phyloP scores from a whole-genome alignment of 2,797 vertebrate genomes.

The Epinephelus malabaricus region DNA sequence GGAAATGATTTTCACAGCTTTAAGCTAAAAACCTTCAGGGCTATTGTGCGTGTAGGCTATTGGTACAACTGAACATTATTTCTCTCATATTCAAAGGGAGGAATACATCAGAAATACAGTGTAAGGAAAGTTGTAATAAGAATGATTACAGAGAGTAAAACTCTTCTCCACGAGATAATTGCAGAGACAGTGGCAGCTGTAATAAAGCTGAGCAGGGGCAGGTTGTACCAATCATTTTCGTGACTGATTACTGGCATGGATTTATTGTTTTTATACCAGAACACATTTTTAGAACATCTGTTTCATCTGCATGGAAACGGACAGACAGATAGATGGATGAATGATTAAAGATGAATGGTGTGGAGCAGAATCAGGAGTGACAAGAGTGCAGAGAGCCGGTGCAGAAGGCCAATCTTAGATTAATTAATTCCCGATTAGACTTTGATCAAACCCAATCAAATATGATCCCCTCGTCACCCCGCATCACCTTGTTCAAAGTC shows the following conservation, averaged over 20 bases:
- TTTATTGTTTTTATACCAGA: constrained; percentile 1
- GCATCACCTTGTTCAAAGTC: constrained; percentile 52
- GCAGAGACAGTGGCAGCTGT: constrained; percentile 17
- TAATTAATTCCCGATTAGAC: constrained; percentile 67
- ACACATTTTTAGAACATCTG: constrained; percentile 18
- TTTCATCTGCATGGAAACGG: constrained; percentile 14
- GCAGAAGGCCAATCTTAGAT: constrained; percentile 53
- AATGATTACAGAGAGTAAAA: constrained; percentile 28
- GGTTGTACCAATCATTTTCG: constrained; percentile 13
- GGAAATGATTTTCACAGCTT: constrained; percentile 57
- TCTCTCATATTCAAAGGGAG: constrained; percentile 19
- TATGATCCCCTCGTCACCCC: constrained; percentile 52
- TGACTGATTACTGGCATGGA: constrained; percentile 12
- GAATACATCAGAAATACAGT: constrained; percentile 11
- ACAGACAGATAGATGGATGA: constrained; percentile 2
- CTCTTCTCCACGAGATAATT: constrained; percentile 4
- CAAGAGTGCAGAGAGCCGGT: constrained; percentile 26
- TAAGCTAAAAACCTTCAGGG: constrained; percentile 48
- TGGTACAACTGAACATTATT: constrained; percentile 10
- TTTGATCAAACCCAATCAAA: constrained; percentile 72
- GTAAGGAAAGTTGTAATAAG: constrained; percentile 22
- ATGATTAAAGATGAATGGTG: constrained; percentile 16
- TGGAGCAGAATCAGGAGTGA: constrained; percentile 36
- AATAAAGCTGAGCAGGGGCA: constrained; percentile 15
- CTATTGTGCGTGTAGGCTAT: constrained; percentile 12